A percentile compares a stretch with the other conserved stretches of the same genome.
These are phyloP conservation scores for Caenorhabditis afra DNA, from an alignment of 2,888 invertebrate species.

Conservation along the genomic window DNA sequence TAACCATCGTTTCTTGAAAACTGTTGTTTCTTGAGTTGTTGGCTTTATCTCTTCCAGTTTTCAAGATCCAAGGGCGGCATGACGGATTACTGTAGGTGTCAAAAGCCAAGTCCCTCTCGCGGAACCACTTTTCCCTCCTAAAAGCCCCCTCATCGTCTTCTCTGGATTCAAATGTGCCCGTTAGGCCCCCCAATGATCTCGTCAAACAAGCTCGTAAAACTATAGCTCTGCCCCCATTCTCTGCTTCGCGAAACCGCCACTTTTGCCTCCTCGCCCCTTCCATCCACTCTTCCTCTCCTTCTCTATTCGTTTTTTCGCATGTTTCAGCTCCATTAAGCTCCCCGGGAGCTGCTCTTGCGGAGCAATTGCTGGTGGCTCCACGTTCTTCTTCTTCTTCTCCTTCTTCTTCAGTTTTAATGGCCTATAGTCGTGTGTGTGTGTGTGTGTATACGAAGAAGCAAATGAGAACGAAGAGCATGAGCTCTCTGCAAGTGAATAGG, in stretches of 20 bases:
- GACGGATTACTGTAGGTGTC: too few species aligned
- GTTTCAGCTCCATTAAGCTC: conserved; percentile 44
- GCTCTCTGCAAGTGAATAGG: too few species aligned
- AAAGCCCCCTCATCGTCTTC: not conserved
- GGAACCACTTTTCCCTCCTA: not conserved
- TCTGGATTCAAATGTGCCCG: conserved; percentile 16
- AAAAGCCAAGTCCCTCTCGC: conserved; percentile 7
- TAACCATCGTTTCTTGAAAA: too few species aligned
- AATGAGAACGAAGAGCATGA: conserved; percentile 12
- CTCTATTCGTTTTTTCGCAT: conserved; percentile 14
- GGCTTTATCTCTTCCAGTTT: too few species aligned
- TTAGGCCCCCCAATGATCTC: conserved; percentile 49
- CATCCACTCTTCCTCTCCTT: not conserved
- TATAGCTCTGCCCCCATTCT: conserved; percentile 20
- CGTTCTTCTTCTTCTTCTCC: too few species aligned
- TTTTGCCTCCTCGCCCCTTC: conserved; percentile 2
- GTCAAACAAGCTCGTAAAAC: conserved; percentile 52
- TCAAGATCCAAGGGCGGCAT: too few species aligned
- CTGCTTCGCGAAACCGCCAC: not conserved
- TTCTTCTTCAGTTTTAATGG: not conserved
- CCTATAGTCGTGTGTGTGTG: too few species aligned
- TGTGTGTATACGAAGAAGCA: not conserved
- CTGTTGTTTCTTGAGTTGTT: too few species aligned
- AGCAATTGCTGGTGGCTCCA: not conserved
- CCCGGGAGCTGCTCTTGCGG: not conserved